Percentiles rank a stretch among this genome's conserved stretches.
These are phyloP conservation scores for Hyles vespertilio DNA, from an alignment of 1,140 invertebrate species.

Conservation along the genomic window DNA sequence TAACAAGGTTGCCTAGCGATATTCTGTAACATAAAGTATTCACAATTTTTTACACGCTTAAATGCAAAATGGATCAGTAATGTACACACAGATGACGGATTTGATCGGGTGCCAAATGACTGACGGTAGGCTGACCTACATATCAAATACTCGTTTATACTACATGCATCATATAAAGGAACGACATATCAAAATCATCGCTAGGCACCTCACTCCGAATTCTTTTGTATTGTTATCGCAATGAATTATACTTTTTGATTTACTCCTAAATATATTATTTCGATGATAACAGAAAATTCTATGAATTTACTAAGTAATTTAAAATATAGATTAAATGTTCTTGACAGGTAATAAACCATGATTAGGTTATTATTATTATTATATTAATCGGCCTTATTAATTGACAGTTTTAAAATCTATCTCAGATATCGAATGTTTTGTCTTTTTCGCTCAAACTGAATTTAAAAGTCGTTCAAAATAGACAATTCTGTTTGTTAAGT, in stretches of 20 bases:
- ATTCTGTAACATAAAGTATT: no score
- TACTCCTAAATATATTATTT: background rate
- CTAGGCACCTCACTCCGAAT: background rate
- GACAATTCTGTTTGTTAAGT: background rate
- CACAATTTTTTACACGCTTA: conserved; percentile 1
- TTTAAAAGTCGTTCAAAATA: background rate
- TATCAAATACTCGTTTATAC: conserved; percentile 12
- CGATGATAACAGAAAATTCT: no score
- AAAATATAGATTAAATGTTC: no score
- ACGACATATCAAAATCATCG: background rate
- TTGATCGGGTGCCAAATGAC: conserved; percentile 34
- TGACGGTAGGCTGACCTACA: conserved; percentile 17
- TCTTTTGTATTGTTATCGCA: background rate
- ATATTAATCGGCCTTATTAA: background rate
- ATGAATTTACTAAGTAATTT: no score
- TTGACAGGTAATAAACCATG: no score
- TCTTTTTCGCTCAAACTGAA: no score
- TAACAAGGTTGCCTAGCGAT: no score
- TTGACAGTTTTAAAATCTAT: background rate
- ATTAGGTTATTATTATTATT: no score
- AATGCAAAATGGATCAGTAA: conserved; percentile 30
- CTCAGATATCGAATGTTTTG: no score
- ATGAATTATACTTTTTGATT: background rate
- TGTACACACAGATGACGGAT: conserved; percentile 24
- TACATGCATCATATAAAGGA: conserved; percentile 1